These are phyloP conservation scores for Pantherophis alleghaniensis DNA, from an alignment of 2,797 vertebrate species.

Conservation along the genomic window DNA sequence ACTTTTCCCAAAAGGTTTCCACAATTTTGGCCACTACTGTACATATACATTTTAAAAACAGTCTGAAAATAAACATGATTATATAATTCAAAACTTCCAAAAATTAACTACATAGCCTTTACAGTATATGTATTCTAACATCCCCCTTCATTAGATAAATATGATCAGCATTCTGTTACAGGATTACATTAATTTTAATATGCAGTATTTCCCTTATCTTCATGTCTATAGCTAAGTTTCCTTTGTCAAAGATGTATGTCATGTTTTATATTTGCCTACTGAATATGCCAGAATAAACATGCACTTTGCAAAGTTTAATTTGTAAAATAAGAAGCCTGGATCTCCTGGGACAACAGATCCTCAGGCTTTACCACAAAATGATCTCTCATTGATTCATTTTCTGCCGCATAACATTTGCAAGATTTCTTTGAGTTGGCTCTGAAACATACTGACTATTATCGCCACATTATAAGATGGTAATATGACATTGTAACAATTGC, in stretches of 20 bases:
- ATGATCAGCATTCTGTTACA: neutral
- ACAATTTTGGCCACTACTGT: no score
- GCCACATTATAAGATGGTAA: neutral
- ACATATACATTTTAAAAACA: constrained; percentile 32
- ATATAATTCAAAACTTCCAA: constrained; percentile 45
- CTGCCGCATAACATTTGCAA: neutral
- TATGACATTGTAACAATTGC: neutral
- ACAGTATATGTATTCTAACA: neutral
- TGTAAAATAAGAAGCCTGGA: neutral
- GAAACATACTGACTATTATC: neutral
- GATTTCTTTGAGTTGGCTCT: neutral
- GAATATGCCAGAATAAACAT: neutral
- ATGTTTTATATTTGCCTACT: neutral
- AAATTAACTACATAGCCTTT: constrained; percentile 35
- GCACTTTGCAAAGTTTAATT: neutral
- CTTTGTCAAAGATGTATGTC: neutral
- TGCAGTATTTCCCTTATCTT: constrained; percentile 7
- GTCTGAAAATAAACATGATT: constrained; percentile 28
- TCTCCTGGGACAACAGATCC: neutral
- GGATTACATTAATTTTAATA: neutral
- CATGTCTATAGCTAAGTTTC: neutral
- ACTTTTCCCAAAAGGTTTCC: no score
- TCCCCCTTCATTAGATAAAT: neutral
- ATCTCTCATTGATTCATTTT: neutral
- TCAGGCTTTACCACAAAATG: neutral